These are phyloP conservation scores for Neotoxoptera formosana DNA, from an alignment of 1,140 invertebrate genomes.

Conservation along the genomic window DNA sequence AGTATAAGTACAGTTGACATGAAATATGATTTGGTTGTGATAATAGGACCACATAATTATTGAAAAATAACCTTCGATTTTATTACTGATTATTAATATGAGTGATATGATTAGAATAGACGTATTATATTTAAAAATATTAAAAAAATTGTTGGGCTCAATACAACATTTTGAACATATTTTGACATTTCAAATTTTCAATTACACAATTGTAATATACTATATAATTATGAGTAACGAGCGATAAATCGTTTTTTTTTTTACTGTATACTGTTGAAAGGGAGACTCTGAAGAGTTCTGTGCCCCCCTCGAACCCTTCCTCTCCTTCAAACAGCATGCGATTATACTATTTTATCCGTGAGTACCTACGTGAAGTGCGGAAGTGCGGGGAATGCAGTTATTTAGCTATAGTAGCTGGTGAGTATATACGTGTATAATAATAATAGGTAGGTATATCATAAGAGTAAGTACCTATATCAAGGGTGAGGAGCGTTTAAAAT, in stretches of 20 bases:
- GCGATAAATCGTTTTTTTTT: not conserved
- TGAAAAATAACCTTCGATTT: not conserved
- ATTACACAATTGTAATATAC: not conserved
- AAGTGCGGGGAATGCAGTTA: not conserved
- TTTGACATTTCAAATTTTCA: not conserved
- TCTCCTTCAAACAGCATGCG: not conserved
- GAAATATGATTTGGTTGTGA: not conserved
- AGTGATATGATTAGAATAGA: not conserved
- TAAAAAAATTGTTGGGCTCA: not conserved
- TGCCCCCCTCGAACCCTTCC: not conserved
- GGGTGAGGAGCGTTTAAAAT: not conserved
- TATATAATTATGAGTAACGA: not conserved
- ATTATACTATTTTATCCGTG: too few relatives aligned
- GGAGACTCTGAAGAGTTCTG: not conserved
- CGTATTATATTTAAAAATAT: not conserved
- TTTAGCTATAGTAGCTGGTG: not conserved
- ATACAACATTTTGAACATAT: not conserved
- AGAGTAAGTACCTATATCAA: too few relatives aligned
- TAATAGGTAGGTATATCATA: not conserved
- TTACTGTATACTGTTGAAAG: too few relatives aligned
- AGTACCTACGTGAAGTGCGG: not conserved
- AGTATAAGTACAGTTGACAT: rapidly evolving
- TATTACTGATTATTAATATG: not conserved
- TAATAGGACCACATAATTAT: not conserved
- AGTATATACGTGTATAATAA: not conserved